These are phyloP conservation scores for Polietes domitor DNA, from an alignment of 2,888 invertebrate species.

Conservation along the genomic window DNA sequence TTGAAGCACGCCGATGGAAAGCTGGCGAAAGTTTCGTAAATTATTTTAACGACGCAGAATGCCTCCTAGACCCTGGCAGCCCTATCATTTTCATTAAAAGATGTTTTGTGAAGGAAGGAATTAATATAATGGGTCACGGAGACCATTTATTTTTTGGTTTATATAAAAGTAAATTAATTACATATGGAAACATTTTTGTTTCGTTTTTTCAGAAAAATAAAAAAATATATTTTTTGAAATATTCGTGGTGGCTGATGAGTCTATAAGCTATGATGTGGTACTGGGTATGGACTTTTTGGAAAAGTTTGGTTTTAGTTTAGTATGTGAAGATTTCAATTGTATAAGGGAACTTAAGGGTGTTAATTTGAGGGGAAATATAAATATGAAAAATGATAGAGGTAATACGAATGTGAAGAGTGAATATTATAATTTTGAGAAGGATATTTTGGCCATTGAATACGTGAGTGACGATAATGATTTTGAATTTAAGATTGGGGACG, in stretches of 20 bases:
- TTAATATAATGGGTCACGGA: background rate
- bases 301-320: constrained; percentile 36
- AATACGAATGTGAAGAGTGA: background rate
- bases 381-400: background rate
- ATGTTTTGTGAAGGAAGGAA: background rate
- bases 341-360: background rate
- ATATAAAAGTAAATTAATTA: constrained; percentile 38
- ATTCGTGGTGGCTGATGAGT: constrained; percentile 45
- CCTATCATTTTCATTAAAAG: constrained; percentile 33
- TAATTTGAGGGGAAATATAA: background rate
- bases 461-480: no score
- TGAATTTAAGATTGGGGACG: no score
- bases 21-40: constrained; percentile 2
- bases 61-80: constrained; percentile 49
- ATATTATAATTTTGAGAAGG: background rate
- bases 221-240: constrained; percentile 24
- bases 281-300: constrained; percentile 47
- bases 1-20: constrained; percentile 45
- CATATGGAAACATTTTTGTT: constrained; percentile 38
- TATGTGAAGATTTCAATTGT: background rate
- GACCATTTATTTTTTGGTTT: constrained; percentile 38
- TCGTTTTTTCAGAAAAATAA: constrained; percentile 1
- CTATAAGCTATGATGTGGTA: constrained; percentile 49
- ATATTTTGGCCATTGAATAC: constrained; percentile 19
- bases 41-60: constrained; percentile 49